These are phyloP conservation scores for Opisthocomus hoazin DNA, from an alignment of 2,113 vertebrate species.

Conservation along the genomic window DNA sequence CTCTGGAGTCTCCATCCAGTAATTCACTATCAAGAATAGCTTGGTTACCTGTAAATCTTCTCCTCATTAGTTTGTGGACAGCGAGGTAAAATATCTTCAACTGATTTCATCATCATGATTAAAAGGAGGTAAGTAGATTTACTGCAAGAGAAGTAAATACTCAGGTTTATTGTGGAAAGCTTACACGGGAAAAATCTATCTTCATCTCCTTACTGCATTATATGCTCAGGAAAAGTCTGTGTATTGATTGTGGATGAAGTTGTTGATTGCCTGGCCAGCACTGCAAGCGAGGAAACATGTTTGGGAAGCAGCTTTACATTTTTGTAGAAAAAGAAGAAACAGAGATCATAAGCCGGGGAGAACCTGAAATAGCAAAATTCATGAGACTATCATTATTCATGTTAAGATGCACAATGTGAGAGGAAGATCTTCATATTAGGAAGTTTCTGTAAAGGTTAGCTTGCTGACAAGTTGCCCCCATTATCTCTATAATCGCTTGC, in stretches of 20 bases:
- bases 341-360: neutral
- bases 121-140: neutral
- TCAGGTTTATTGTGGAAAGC: neutral
- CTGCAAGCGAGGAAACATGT: neutral
- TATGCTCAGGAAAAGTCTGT: neutral
- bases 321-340: neutral
- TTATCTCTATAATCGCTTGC: neutral
- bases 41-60: neutral
- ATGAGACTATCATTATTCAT: neutral
- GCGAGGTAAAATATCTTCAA: neutral
- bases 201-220: constrained; percentile 8
- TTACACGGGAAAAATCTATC: neutral
- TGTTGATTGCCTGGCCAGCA: neutral
- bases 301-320: neutral
- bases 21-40: neutral
- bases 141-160: neutral
- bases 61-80: neutral
- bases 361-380: neutral
- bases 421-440: neutral
- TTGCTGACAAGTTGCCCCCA: neutral
- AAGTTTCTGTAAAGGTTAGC: neutral
- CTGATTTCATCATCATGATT: constrained; percentile 3
- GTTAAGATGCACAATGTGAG: neutral
- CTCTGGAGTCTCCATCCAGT: neutral
- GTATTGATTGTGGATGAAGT: neutral